Conservation (phyloP, 2,797 vertebrate species). For the Mus minutoides region DNA sequence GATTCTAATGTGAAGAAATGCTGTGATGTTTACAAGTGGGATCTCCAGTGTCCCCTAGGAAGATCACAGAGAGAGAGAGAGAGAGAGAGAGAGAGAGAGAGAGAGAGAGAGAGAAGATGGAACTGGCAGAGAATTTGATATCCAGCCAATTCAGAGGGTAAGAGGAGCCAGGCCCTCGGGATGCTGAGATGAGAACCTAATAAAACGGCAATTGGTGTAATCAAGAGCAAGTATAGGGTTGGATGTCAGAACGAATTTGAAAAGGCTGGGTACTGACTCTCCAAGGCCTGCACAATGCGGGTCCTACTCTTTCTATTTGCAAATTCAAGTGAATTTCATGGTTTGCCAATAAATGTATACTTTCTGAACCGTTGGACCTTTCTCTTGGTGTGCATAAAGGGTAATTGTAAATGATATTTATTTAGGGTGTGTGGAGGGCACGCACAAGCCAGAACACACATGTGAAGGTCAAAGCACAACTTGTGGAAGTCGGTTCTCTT, state of each 20-base stretch:
- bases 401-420: background rate
- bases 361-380: conserved; percentile 17
- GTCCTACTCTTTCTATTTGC: background rate
- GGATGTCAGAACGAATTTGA: conserved; percentile 28
- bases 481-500: background rate
- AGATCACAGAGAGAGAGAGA: conserved; percentile 53
- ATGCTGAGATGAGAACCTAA: conserved; percentile 62
- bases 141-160: conserved; percentile 27
- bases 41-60: conserved; percentile 16
- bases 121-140: conserved; percentile 44
- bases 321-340: conserved; percentile 44
- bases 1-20: background rate
- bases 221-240: conserved; percentile 42
- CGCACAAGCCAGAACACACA: background rate
- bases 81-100: conserved; percentile 50
- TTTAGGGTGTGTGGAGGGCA: background rate
- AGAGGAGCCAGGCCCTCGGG: conserved; percentile 57
- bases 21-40: conserved; percentile 56
- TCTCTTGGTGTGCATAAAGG: background rate
- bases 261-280: conserved; percentile 22
- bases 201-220: conserved; percentile 61
- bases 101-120: conserved; percentile 48
- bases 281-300: background rate
- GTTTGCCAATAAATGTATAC: background rate
- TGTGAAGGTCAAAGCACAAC: background rate